phyloP scores from a whole-genome alignment of 1,140 invertebrate species.

The Leptinotarsa texana region DNA sequence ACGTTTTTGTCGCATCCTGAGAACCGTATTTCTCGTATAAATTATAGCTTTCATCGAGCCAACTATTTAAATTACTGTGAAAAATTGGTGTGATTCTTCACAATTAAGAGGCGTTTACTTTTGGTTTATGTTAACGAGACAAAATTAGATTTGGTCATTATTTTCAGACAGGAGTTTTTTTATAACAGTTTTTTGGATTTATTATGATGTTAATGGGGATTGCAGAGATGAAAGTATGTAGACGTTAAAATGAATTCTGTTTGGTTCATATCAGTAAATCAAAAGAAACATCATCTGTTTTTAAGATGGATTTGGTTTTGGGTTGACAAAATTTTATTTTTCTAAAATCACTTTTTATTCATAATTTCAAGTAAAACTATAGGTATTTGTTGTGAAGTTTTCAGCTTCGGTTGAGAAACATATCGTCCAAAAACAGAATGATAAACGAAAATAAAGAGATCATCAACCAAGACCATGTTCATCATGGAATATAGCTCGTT shows the following conservation, averaged over 20 bases:
- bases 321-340: too few relatives aligned
- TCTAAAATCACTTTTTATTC: too few relatives aligned
- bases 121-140: conserved; percentile 35
- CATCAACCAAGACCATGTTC: too few relatives aligned
- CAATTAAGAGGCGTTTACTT: conserved; percentile 40
- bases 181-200: conserved; percentile 9
- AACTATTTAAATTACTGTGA: conserved; percentile 41
- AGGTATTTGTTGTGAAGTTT: too few relatives aligned
- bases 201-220: conserved; percentile 14
- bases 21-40: conserved; percentile 26
- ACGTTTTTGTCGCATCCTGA: not conserved
- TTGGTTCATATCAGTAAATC: not conserved
- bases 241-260: not conserved
- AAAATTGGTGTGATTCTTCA: conserved; percentile 41
- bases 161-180: conserved; percentile 3
- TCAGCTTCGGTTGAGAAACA: too few relatives aligned
- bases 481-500: too few relatives aligned
- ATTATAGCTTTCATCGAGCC: conserved; percentile 36
- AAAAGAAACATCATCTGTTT: not conserved
- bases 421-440: too few relatives aligned
- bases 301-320: too few relatives aligned
- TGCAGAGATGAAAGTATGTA: conserved; percentile 1
- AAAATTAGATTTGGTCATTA: conserved; percentile 27
- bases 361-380: too few relatives aligned
- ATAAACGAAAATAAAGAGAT: too few relatives aligned